These are phyloP conservation scores for Drosophila leonis DNA, from an alignment of 2,888 invertebrate species.

Conservation along the genomic window DNA sequence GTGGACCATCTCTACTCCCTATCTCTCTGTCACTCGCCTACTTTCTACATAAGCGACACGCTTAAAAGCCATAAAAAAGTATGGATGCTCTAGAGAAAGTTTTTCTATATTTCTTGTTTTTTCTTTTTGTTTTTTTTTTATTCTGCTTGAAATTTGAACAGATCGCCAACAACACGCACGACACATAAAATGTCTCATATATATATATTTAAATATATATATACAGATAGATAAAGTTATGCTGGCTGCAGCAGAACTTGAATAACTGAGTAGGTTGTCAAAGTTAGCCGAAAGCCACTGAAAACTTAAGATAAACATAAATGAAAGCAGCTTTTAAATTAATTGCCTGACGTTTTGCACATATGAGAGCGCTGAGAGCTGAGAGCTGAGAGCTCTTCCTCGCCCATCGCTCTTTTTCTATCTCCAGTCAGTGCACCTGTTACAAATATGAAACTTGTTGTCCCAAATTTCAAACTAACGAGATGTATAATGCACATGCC, in stretches of 20 bases:
- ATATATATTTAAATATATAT: background rate
- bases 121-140: background rate
- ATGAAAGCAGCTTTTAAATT: constrained; percentile 62
- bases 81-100: constrained; percentile 57
- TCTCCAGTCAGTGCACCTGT: constrained; percentile 3
- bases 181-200: constrained; percentile 38
- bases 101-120: constrained; percentile 31
- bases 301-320: constrained; percentile 64
- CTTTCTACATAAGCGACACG: constrained; percentile 51
- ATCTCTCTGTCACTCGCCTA: background rate
- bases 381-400: background rate
- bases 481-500: background rate
- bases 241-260: background rate
- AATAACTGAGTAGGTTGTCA: constrained; percentile 21
- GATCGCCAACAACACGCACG: constrained; percentile 47
- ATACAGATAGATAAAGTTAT: constrained; percentile 30
- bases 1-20: constrained; percentile 29
- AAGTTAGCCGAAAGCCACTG: constrained; percentile 37
- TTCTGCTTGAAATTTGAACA: constrained; percentile 29
- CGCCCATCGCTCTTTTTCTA: background rate
- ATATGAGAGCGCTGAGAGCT: constrained; percentile 12
- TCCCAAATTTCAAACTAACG: background rate
- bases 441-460: background rate
- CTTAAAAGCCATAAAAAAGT: constrained; percentile 74
- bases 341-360: constrained; percentile 55